Percentiles rank a stretch among this genome's conserved stretches.
Conservation (phyloP, 2,888 invertebrate species). For the Coremacera marginata region DNA sequence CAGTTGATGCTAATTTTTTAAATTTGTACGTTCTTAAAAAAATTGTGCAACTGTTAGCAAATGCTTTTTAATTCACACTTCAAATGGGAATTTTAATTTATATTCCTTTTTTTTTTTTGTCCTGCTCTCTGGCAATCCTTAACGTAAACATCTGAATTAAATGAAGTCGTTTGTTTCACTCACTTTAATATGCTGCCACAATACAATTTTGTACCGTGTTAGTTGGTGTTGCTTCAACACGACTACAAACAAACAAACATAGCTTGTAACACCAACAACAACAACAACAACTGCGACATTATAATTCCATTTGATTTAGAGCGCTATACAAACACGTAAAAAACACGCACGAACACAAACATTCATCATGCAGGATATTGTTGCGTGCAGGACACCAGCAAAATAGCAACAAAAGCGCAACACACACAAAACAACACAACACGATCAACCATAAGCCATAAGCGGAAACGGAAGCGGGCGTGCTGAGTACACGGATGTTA, state of each 20-base stretch:
- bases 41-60: not conserved
- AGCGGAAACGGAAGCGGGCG: conserved; percentile 8
- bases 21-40: not conserved
- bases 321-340: not conserved
- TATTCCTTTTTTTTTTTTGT: not conserved
- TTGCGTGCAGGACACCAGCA: conserved; percentile 11
- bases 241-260: not conserved
- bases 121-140: not conserved
- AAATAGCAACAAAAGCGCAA: not conserved
- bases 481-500: too few species aligned
- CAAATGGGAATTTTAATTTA: not conserved
- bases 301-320: conserved; percentile 32
- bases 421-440: not conserved
- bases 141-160: not conserved
- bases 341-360: conserved; percentile 20
- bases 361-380: conserved; percentile 25
- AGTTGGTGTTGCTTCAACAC: not conserved
- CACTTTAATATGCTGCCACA: conserved; percentile 7
- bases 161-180: conserved; percentile 11
- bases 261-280: not conserved
- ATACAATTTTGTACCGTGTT: not conserved
- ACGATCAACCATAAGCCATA: not conserved
- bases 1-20: not conserved
- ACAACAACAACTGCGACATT: not conserved
- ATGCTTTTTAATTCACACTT: not conserved